phyloP scores from a whole-genome alignment of 2,888 invertebrate species.

The Lithosia quadra region DNA sequence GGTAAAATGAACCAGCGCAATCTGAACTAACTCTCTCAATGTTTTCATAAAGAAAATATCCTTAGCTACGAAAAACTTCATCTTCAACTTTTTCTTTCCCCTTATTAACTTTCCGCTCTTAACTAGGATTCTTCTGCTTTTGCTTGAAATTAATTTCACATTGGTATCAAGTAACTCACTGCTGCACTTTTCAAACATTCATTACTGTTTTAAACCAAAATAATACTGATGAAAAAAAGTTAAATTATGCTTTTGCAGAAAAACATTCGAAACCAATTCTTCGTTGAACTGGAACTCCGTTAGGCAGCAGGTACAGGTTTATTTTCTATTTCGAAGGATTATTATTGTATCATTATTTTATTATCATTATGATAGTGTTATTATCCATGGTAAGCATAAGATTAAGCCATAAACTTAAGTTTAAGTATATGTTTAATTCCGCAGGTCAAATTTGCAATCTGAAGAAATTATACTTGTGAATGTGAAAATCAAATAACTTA shows the following conservation, averaged over 20 bases:
- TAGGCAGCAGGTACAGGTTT: too few relatives aligned
- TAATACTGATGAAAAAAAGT: conserved; percentile 7
- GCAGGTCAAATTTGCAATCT: background rate
- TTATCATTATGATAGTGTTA: background rate
- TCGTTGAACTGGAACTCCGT: background rate
- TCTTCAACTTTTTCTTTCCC: conserved; percentile 71
- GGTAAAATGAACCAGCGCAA: conserved; percentile 66
- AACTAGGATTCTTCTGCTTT: conserved; percentile 72
- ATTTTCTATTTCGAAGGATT: too few relatives aligned
- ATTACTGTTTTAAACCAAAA: conserved; percentile 48
- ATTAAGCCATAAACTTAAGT: background rate
- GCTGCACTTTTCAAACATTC: conserved; percentile 56
- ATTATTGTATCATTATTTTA: too few relatives aligned
- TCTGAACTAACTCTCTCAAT: conserved; percentile 67
- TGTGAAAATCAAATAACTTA: background rate
- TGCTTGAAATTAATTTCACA: conserved; percentile 69
- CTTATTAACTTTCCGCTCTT: conserved; percentile 76
- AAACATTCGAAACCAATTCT: conserved; percentile 16
- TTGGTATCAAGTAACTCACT: conserved; percentile 58
- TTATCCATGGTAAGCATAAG: background rate
- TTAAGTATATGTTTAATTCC: background rate
- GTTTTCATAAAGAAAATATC: conserved; percentile 77
- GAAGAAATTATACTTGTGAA: background rate
- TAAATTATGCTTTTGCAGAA: conserved; percentile 6
- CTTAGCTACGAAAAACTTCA: conserved; percentile 72